phyloP scores from a whole-genome alignment of 2,797 vertebrate genomes.

The Peromyscus melanophrys region DNA sequence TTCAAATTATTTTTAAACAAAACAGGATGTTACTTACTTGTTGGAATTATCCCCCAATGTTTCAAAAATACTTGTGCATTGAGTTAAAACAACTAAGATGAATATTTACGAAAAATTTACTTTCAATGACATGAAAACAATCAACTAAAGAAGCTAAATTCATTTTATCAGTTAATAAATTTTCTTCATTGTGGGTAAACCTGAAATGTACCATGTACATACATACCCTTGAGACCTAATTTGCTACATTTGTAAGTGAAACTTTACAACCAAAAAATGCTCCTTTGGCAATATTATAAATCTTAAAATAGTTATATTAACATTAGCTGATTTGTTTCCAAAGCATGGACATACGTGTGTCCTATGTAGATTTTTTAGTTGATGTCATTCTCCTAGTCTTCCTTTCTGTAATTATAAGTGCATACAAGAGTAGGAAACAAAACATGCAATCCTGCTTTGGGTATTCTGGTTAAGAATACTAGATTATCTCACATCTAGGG shows the following conservation, averaged over 20 bases:
- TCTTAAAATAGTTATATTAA: slow-evolving; percentile 51
- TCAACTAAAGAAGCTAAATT: slow-evolving; percentile 73
- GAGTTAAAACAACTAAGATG: slow-evolving; percentile 74
- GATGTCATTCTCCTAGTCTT: background rate
- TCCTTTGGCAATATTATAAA: slow-evolving; percentile 53
- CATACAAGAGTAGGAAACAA: background rate
- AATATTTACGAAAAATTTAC: slow-evolving; percentile 56
- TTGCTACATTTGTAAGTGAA: slow-evolving; percentile 37
- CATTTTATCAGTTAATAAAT: slow-evolving; percentile 58
- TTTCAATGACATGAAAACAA: slow-evolving; percentile 29
- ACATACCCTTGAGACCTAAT: slow-evolving; percentile 24
- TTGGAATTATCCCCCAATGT: slow-evolving; percentile 53
- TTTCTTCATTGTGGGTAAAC: slow-evolving; percentile 52
- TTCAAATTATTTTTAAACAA: slow-evolving; percentile 58
- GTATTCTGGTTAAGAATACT: slow-evolving; percentile 18
- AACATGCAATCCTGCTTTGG: background rate
- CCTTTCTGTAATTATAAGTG: background rate
- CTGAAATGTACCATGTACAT: background rate
- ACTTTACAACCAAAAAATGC: slow-evolving; percentile 11
- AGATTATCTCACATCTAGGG: slow-evolving; percentile 52
- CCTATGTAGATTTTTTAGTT: background rate
- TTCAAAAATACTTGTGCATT: slow-evolving; percentile 73
- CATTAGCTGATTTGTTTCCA: background rate
- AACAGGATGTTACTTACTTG: slow-evolving; percentile 25
- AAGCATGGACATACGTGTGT: background rate